Percentiles rank a stretch among this genome's conserved stretches.
Conservation (phyloP, 2,113 vertebrate genomes). For the Microcebus ravelobensis region DNA sequence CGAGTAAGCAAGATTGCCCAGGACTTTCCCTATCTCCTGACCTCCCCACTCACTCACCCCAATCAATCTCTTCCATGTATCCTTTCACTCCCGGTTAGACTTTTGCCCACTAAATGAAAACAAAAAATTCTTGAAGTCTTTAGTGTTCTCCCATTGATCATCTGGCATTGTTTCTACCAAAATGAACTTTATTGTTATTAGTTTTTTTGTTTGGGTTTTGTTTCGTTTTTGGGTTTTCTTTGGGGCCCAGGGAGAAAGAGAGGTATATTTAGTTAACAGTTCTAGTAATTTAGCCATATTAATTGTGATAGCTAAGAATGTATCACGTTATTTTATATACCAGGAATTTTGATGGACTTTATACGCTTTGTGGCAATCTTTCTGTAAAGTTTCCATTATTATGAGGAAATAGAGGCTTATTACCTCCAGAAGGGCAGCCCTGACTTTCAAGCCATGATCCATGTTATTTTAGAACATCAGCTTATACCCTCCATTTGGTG, state of each 20-base stretch:
- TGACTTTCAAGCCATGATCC: background rate
- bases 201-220: background rate
- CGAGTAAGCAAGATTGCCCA: background rate
- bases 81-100: background rate
- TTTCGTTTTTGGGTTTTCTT: no score
- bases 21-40: background rate
- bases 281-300: background rate
- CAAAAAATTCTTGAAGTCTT: background rate
- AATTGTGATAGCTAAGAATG: background rate
- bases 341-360: background rate
- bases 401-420: background rate
- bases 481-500: background rate
- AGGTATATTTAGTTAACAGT: background rate
- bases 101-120: background rate
- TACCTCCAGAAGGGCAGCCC: background rate
- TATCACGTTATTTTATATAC: background rate
- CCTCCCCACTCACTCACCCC: background rate
- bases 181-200: background rate
- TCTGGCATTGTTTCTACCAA: background rate
- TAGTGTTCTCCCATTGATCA: background rate
- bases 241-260: no score
- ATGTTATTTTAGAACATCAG: background rate
- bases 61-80: background rate
- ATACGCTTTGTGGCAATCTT: background rate
- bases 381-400: background rate